Evolutionary conservation across 37 sponge, comb jelly and placozoan genomes (phyloP).

Genomic region (Spongilla lacustris): DNA sequence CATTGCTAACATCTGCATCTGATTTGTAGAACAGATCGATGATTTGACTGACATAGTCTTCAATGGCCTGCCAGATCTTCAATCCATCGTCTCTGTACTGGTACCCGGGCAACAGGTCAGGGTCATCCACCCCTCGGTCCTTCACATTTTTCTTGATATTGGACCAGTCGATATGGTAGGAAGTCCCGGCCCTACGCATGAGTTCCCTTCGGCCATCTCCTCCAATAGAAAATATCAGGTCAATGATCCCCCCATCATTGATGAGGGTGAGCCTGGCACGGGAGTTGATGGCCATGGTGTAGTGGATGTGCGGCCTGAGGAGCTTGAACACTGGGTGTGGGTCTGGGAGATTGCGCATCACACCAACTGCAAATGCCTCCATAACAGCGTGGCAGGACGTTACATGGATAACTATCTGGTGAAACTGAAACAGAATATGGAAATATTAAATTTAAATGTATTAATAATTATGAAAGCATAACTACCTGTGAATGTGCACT

Average conservation of each 20-base stretch:
- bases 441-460: background rate
- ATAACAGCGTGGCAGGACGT: constrained; percentile 59
- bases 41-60: constrained; percentile 34
- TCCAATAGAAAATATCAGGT: constrained; percentile 53
- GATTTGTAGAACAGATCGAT: constrained; percentile 50
- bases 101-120: constrained; percentile 60
- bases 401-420: constrained; percentile 65
- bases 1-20: constrained; percentile 47
- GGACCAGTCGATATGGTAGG: constrained; percentile 20
- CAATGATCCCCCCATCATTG: constrained; percentile 54
- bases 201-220: constrained; percentile 27
- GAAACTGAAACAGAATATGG: constrained; percentile 23
- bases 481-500: constrained; percentile 56
- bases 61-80: constrained; percentile 65
- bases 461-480: too few relatives aligned
- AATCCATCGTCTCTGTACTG: constrained; percentile 81
- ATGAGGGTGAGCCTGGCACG: constrained; percentile 36
- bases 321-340: constrained; percentile 76
- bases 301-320: constrained; percentile 54
- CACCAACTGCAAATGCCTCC: constrained; percentile 64
- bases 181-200: constrained; percentile 3
- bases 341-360: constrained; percentile 63
- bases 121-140: constrained; percentile 70
- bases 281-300: constrained; percentile 74
- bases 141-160: constrained; percentile 22